A percentile compares a stretch with the other conserved stretches of the same genome.
Conservation (phyloP, 1,140 invertebrate species). For the Diplogasteroides magnus region DNA sequence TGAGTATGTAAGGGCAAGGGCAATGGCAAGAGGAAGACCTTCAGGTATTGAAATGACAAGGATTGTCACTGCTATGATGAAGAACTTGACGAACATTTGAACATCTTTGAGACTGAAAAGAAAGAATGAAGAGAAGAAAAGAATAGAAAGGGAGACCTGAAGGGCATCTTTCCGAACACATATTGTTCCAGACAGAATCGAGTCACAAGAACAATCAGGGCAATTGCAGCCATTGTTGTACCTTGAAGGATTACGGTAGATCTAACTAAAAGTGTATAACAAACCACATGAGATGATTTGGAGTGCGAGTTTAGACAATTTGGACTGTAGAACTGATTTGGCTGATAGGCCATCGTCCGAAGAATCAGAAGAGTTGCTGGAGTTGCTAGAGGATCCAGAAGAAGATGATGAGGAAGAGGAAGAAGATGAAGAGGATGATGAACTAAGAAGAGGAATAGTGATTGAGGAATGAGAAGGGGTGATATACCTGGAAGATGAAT, state of each 20-base stretch:
- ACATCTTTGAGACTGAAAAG: slow-evolving; percentile 12
- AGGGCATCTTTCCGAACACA: slow-evolving; percentile 27
- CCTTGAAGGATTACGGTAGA: slow-evolving; percentile 29
- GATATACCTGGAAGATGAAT: slow-evolving; percentile 19
- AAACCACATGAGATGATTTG: slow-evolving; percentile 54
- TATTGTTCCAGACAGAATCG: slow-evolving; percentile 40
- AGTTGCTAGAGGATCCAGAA: slow-evolving; percentile 2
- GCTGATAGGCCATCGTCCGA: slow-evolving; percentile 40
- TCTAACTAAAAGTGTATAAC: slow-evolving; percentile 6
- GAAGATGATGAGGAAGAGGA: slow-evolving; percentile 23
- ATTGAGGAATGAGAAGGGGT: slow-evolving; percentile 20
- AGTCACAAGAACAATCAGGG: slow-evolving; percentile 49
- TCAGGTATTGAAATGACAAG: slow-evolving; percentile 41
- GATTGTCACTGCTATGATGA: slow-evolving; percentile 41
- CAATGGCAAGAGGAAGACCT: slow-evolving; percentile 41
- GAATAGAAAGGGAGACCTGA: slow-evolving; percentile 2
- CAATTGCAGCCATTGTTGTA: slow-evolving; percentile 41
- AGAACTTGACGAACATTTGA: slow-evolving; percentile 34
- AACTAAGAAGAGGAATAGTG: too few relatives aligned
- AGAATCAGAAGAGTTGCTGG: slow-evolving; percentile 13
- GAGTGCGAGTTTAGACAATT: slow-evolving; percentile 52
- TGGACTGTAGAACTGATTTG: slow-evolving; percentile 55
- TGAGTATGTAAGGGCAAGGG: slow-evolving; percentile 42
- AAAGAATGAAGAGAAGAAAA: neutral
- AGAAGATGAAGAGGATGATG: slow-evolving; percentile 29